Evolutionary conservation across 2,797 vertebrate species (phyloP), one percentile per base, ranked within the genome.

Genomic region (Alosa sapidissima): DNA sequence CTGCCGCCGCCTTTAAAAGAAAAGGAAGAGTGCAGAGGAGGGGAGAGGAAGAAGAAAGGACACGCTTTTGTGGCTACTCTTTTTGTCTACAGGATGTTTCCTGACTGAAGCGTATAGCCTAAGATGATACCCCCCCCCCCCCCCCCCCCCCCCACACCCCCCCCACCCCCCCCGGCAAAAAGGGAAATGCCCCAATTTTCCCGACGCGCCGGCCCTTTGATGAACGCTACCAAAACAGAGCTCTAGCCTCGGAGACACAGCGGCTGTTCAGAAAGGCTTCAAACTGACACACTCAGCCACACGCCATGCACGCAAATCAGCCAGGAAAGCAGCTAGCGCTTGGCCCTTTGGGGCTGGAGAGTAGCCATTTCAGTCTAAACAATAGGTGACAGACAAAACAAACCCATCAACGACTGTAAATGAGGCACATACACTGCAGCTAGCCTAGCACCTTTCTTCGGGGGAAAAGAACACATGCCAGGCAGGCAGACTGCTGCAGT

Each of bases 51-150:
- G 65, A 41, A 72, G 33, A 72, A 41, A 41, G 41, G 72, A 47
- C 16, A 78, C 6, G 41, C 41, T 78, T 78, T 78, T 1, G 2
- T 45, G 68, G 68, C 36, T 75, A 45, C 33, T 11, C 78, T 45
- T 75, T 72, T 75, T 78, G n/a, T 45, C 21, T 47, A 78, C 72
- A 78, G 72, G 72, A 78, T 78, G 72, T 78, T 47, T 78, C 72
- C 6, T 47, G 72, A 47, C 72, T 78, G 72, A 45, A 78, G 72
- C 72, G 16, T 47, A 72, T 33, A 47, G 41, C 16, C n/a, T 62
- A 21, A 78, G 41, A 78, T 78, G 41, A 78, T 45, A 45, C 36
- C 19, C 21, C 55, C 55, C 19, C 1, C n/a, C n/a, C n/a, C n/a
- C n/a, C n/a, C n/a, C 58, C 58, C 58, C n/a, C 58, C 58, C 58